Conservation (phyloP, 2,888 invertebrate species). For the Allolobophora icterica region DNA sequence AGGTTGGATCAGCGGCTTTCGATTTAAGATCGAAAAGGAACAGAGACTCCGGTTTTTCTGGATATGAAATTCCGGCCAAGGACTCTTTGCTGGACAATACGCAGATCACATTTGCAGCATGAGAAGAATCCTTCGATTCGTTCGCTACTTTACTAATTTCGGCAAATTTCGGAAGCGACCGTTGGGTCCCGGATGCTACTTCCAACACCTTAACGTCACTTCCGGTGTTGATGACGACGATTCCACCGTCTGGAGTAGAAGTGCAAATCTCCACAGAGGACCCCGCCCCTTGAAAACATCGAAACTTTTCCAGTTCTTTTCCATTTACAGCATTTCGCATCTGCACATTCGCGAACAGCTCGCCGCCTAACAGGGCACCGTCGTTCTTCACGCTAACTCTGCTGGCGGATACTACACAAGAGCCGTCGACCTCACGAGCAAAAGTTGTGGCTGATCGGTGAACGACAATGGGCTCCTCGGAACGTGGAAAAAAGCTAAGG, state of each 20-base stretch:
- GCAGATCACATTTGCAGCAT: background rate
- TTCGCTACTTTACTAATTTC: background rate
- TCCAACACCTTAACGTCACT: conserved; percentile 41
- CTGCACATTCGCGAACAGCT: background rate
- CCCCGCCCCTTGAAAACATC: conserved; percentile 35
- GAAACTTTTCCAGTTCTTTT: background rate
- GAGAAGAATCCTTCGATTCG: background rate
- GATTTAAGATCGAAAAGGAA: conserved; percentile 44
- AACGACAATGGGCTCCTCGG: conserved; percentile 37
- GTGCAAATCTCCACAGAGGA: conserved; percentile 34
- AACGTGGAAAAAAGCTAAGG: conserved; percentile 41
- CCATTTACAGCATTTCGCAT: background rate
- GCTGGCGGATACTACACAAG: background rate
- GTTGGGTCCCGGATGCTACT: conserved; percentile 30
- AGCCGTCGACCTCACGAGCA: background rate
- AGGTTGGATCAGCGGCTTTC: conserved; percentile 13
- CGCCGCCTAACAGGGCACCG: background rate
- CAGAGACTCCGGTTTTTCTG: conserved; percentile 40
- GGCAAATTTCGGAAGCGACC: conserved; percentile 30
- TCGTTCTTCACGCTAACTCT: conserved; percentile 2
- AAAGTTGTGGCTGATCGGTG: background rate
- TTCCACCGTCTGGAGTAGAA: conserved; percentile 41
- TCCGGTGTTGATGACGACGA: conserved; percentile 42
- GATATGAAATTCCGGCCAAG: conserved; percentile 43
- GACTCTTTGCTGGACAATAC: conserved; percentile 43